Evolutionary conservation across 2,113 vertebrate species (phyloP), one percentile per base, ranked within the genome.

Genomic region (Epinephelus cyanopodus): DNA sequence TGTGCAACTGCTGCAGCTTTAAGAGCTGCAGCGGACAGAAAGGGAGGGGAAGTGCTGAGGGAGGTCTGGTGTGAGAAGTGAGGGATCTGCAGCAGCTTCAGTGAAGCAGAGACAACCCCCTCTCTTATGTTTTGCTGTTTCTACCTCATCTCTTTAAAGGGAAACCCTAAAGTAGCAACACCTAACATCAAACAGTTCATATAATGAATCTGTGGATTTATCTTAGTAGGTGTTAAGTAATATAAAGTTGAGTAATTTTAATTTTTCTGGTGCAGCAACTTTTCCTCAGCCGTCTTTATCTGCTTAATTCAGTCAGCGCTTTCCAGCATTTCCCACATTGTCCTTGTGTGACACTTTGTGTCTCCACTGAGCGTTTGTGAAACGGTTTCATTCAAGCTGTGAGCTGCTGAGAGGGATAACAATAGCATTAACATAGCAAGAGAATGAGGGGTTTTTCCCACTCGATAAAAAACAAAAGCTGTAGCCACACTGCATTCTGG

Each of bases 351-450:
- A 47, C 23, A 10, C 39, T 68, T 48, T 68, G 64, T n/a, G 65
- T 45, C 47, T 54, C 33, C 33, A 50, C 39, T 19, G 67, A 53
- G 18, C 56, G 45, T 50, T 64, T 71, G 37, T 68, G 47, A 62
- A 47, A 74, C 54, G 1, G 65, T 50, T 72, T 71, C 45, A 54
- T 61, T 86, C 75, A 79, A 12, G 39, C 53, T 23, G 33, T 45
- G 66, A 67, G 29, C 10, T 21, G 23, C 27, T 67, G 45, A 54
- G 68, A 47, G 61, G 4, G 27, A 81, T 10, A 65, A 78, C 74
- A 78, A 74, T 45, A 58, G 58, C 62, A 82, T 86, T 78, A 68
- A 61, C 79, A 77, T 74, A 70, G 57, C 69, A 57, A 57, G 56
- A 63, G 63, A 23, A n/a, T 11, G 42, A 63, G 27, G 17, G 18